phyloP scores from a whole-genome alignment of 2,113 vertebrate species.

The Alethe castanea region DNA sequence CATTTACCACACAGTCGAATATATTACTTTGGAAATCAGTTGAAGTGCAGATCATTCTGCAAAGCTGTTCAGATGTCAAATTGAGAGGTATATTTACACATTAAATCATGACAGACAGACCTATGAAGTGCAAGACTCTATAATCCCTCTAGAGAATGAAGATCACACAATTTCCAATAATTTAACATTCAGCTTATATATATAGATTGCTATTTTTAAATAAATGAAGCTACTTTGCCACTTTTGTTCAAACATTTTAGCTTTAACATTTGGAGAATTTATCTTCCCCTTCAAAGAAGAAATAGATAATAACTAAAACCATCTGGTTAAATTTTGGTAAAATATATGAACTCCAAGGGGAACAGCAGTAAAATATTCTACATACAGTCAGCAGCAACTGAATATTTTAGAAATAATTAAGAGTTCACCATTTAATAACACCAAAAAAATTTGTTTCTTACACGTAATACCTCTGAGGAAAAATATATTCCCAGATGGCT shows the following conservation, averaged over 20 bases:
- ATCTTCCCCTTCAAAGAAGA: neutral
- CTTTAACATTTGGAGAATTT: neutral
- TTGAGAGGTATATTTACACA: neutral
- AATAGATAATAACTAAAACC: neutral
- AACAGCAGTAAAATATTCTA: neutral
- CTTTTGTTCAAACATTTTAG: neutral
- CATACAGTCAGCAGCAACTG: neutral
- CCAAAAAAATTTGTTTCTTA: slow-evolving; percentile 23
- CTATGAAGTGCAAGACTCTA: neutral
- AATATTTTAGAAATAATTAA: neutral
- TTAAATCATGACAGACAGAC: neutral
- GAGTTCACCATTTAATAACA: slow-evolving; percentile 3
- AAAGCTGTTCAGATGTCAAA: neutral
- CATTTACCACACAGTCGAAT: slow-evolving; percentile 5
- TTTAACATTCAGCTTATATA: neutral
- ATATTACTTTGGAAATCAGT: neutral
- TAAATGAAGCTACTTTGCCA: neutral
- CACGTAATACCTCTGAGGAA: slow-evolving; percentile 7
- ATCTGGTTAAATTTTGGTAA: neutral
- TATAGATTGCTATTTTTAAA: neutral
- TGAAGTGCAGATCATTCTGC: slow-evolving; percentile 9
- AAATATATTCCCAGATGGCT: slow-evolving; percentile 62
- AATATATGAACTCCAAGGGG: neutral
- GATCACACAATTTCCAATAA: neutral
- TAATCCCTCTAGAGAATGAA: neutral